phyloP scores from a whole-genome alignment of 2,888 invertebrate species.

The Perithous albicinctus region DNA sequence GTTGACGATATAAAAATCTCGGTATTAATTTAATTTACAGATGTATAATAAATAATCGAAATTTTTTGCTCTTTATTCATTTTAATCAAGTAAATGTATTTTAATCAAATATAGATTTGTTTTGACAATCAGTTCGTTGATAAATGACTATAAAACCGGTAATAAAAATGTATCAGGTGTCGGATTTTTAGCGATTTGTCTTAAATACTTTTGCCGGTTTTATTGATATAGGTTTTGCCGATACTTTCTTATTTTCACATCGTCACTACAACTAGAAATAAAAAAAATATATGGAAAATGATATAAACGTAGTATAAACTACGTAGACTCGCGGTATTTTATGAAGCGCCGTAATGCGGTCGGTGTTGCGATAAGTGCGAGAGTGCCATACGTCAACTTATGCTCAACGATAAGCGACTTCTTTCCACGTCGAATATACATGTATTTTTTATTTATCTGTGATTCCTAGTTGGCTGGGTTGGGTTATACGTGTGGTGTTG shows the following conservation, averaged over 20 bases:
- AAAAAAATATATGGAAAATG: background rate
- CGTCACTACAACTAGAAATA: background rate
- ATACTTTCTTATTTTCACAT: background rate
- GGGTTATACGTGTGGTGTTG: slow-evolving; percentile 22
- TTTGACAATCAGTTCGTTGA: too few species aligned
- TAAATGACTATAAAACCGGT: background rate
- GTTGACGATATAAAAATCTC: too few species aligned
- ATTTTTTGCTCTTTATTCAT: too few species aligned
- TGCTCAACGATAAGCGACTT: slow-evolving; percentile 37
- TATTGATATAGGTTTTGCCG: background rate
- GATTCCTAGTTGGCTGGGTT: slow-evolving; percentile 21
- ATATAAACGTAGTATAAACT: background rate
- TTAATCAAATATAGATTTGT: too few species aligned
- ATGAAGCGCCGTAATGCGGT: slow-evolving; percentile 7
- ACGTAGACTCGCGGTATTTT: background rate
- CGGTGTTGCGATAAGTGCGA: slow-evolving; percentile 36
- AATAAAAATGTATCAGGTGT: background rate
- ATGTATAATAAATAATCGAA: too few species aligned
- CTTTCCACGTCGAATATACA: slow-evolving; percentile 22
- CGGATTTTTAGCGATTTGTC: background rate
- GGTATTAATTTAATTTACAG: too few species aligned
- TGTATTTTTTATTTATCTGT: slow-evolving; percentile 51
- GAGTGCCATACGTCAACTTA: slow-evolving; percentile 30
- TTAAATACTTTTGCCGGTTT: too few species aligned
- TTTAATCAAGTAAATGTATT: too few species aligned